Conservation (phyloP, 37 sponge, comb jelly and placozoan species). For the Hexactinellida sp. region DNA sequence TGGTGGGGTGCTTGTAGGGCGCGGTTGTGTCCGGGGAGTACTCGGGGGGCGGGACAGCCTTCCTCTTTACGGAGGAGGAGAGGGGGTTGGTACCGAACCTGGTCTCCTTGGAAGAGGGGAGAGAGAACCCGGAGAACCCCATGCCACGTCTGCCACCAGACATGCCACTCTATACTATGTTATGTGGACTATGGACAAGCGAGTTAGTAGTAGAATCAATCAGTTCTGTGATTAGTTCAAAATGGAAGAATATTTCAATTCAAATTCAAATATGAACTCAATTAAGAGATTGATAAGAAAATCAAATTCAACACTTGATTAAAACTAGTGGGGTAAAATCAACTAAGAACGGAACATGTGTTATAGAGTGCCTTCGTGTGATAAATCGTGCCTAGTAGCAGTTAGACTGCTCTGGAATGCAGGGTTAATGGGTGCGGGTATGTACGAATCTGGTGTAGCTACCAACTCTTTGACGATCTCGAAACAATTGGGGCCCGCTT, state of each 20-base stretch:
- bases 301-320: too few species aligned
- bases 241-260: too few species aligned
- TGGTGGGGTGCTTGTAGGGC: neutral
- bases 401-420: neutral
- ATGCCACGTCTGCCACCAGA: neutral
- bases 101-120: neutral
- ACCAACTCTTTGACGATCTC: slow-evolving; percentile 1
- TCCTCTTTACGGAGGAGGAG: neutral
- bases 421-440: neutral
- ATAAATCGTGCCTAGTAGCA: neutral
- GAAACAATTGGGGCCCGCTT: neutral
- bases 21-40: neutral
- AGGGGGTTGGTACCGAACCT: neutral
- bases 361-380: neutral
- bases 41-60: neutral
- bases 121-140: slow-evolving; percentile 8
- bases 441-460: neutral
- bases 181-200: too few species aligned
- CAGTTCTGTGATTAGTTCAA: too few species aligned
- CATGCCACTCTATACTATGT: neutral
- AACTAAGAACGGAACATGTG: neutral
- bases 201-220: too few species aligned
- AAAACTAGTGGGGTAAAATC: too few species aligned
- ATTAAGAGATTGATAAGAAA: too few species aligned
- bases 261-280: too few species aligned